phyloP scores from a whole-genome alignment of 2,797 vertebrate species.

The Karalla daura region DNA sequence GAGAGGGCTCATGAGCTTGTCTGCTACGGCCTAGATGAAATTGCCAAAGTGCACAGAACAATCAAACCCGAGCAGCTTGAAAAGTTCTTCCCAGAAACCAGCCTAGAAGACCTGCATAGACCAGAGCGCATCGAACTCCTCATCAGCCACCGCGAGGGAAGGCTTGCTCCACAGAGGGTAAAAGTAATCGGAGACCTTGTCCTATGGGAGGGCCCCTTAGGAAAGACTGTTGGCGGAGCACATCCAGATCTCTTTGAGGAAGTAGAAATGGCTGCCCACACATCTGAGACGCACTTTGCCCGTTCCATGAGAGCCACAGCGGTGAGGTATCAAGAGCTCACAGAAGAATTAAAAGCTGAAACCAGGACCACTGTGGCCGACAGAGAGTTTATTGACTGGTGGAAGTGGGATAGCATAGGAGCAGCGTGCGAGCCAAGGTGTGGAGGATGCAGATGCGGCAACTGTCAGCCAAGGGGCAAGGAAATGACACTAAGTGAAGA shows the following conservation, averaged over 20 bases:
- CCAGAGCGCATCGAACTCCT: background rate
- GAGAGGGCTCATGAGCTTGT: background rate
- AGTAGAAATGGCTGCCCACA: background rate
- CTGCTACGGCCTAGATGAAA: background rate
- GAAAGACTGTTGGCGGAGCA: background rate
- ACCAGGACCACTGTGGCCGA: background rate
- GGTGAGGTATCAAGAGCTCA: background rate
- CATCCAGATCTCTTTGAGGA: background rate
- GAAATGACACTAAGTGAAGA: background rate
- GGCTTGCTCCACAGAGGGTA: background rate
- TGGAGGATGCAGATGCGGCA: background rate
- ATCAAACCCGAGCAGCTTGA: background rate
- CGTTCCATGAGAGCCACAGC: background rate
- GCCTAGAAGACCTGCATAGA: background rate
- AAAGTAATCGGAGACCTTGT: background rate
- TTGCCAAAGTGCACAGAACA: background rate
- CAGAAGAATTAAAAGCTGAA: background rate
- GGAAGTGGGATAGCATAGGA: background rate
- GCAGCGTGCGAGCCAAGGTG: background rate
- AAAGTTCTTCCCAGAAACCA: background rate
- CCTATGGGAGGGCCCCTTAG: background rate
- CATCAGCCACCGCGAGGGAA: background rate
- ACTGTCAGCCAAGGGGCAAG: background rate
- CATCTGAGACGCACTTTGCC: background rate
- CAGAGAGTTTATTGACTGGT: background rate